Conservation (phyloP, 2,888 invertebrate species). For the Ectemnius continuus region DNA sequence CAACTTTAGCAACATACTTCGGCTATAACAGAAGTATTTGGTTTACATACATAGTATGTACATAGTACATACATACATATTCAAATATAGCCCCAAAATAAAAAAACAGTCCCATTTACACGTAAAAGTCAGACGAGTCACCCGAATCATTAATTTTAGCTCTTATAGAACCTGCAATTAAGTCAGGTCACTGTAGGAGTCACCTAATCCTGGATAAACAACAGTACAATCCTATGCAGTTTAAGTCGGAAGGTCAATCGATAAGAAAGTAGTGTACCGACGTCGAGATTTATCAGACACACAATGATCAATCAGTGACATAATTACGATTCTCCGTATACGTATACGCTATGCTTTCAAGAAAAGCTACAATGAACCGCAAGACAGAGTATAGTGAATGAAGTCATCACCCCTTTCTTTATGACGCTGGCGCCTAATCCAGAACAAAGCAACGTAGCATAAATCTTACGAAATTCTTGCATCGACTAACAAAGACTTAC, state of each 20-base stretch:
- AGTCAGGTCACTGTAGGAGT: not conserved
- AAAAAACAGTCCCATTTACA: too few relatives aligned
- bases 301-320: conserved; percentile 22
- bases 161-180: too few relatives aligned
- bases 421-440: not conserved
- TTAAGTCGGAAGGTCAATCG: conserved; percentile 51
- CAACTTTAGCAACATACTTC: too few relatives aligned
- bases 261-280: conserved; percentile 53
- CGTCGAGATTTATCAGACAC: conserved; percentile 36
- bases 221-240: not conserved
- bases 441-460: not conserved
- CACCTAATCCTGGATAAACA: not conserved
- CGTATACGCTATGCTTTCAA: conserved; percentile 13
- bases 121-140: too few relatives aligned
- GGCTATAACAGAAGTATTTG: too few relatives aligned
- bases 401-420: conserved; percentile 36
- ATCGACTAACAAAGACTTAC: too few relatives aligned
- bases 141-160: too few relatives aligned
- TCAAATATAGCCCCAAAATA: too few relatives aligned
- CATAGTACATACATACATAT: too few relatives aligned
- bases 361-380: conserved; percentile 29
- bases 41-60: too few relatives aligned
- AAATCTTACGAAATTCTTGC: too few relatives aligned
- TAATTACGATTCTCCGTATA: conserved; percentile 36
- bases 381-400: conserved; percentile 38